Conservation (phyloP, 1,140 invertebrate genomes). For the Nilaparvata lugens region DNA sequence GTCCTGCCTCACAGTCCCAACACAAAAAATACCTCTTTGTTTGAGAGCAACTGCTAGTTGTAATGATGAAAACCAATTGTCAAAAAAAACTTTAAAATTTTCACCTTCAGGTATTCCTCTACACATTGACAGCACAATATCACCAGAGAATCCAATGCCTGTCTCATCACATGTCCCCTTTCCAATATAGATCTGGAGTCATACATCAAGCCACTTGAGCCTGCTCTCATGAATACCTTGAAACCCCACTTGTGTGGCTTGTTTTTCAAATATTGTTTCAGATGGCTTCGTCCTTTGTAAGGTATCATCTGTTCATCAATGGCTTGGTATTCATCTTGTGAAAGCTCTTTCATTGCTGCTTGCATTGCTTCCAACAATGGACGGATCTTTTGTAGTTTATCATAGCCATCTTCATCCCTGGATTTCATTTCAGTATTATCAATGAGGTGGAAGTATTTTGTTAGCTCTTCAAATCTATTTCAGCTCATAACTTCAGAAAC, state of each 20-base stretch:
- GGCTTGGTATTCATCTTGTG: slow-evolving; percentile 1
- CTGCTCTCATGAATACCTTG: slow-evolving; percentile 19
- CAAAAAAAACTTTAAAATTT: slow-evolving; percentile 21
- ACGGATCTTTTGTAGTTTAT: slow-evolving; percentile 7
- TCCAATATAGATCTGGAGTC: slow-evolving; percentile 16
- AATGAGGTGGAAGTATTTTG: not conserved
- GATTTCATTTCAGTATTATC: not conserved
- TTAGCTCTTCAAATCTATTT: not conserved
- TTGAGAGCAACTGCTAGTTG: slow-evolving; percentile 10
- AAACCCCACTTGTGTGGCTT: slow-evolving; percentile 33
- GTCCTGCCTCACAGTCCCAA: slow-evolving; percentile 17
- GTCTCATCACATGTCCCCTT: slow-evolving; percentile 7
- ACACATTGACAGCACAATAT: slow-evolving; percentile 15
- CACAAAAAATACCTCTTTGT: slow-evolving; percentile 13
- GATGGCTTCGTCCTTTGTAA: slow-evolving; percentile 20
- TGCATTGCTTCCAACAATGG: slow-evolving; percentile 10
- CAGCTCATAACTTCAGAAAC: not conserved
- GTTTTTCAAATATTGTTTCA: slow-evolving; percentile 29
- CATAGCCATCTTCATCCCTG: too few relatives aligned
- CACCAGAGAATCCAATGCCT: slow-evolving; percentile 10
- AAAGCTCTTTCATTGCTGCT: slow-evolving; percentile 11
- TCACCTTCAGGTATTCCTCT: slow-evolving; percentile 5
- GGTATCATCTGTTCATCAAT: slow-evolving; percentile 24
- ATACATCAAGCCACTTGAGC: slow-evolving; percentile 13
- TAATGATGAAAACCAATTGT: slow-evolving; percentile 21